Evolutionary conservation across 2,113 vertebrate species (phyloP).

Genomic region (Leucopsar rothschildi): DNA sequence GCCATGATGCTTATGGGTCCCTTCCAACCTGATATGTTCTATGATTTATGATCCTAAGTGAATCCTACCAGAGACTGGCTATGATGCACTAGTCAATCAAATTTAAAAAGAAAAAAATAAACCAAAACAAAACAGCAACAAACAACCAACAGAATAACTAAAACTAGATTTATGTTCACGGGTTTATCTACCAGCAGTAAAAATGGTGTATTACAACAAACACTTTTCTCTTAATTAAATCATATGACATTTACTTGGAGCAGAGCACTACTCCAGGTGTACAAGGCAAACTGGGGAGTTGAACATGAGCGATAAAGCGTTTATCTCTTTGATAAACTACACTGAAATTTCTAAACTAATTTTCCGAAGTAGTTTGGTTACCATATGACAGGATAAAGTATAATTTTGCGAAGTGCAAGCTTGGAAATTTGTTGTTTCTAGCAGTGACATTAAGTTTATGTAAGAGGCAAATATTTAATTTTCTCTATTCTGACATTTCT

Average conservation of each 20-base stretch:
- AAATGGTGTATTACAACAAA: background rate
- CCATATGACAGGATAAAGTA: background rate
- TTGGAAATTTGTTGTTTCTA: background rate
- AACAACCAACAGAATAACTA: background rate
- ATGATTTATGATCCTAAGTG: background rate
- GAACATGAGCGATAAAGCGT: background rate
- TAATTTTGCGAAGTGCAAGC: constrained; percentile 31
- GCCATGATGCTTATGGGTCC: background rate
- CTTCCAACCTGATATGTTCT: background rate
- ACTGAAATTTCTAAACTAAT: background rate
- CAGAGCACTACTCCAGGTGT: background rate
- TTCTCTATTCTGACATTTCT: background rate
- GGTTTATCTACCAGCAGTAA: background rate
- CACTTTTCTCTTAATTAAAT: constrained; percentile 18
- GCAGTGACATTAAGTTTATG: constrained; percentile 14
- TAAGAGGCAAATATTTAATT: background rate
- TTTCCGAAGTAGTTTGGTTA: constrained; percentile 24
- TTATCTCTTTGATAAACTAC: constrained; percentile 12
- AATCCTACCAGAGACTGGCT: background rate
- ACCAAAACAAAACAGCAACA: background rate
- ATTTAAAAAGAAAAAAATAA: background rate
- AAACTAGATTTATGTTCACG: background rate
- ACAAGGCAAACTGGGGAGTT: background rate
- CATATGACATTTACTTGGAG: background rate
- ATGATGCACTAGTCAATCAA: background rate